Evolutionary conservation across 2,888 invertebrate genomes (phyloP).

Genomic region (Cephus sareptanus): DNA sequence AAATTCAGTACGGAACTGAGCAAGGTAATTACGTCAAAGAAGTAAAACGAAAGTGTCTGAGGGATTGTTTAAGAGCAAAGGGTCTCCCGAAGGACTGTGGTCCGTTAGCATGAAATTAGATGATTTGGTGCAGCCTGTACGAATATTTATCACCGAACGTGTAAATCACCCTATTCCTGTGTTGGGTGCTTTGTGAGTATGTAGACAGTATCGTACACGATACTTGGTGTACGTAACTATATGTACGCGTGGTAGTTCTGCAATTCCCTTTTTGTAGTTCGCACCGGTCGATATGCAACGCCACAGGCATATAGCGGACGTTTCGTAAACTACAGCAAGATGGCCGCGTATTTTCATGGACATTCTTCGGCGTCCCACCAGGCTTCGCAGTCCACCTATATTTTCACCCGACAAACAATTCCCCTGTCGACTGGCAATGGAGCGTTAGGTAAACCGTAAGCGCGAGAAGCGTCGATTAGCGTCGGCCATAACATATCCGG

Average conservation of each 20-base stretch:
- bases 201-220: neutral
- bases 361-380: conserved; percentile 4
- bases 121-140: neutral
- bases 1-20: neutral
- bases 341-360: conserved; percentile 22
- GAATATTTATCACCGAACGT: neutral
- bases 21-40: neutral
- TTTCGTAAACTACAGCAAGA: conserved; percentile 24
- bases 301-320: conserved; percentile 18
- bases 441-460: neutral
- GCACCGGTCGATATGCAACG: conserved; percentile 32
- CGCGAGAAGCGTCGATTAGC: no score
- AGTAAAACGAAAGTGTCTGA: neutral
- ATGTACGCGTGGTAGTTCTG: conserved; percentile 24
- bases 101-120: neutral
- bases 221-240: neutral
- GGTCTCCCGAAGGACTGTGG: neutral
- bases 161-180: neutral
- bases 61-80: neutral
- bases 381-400: neutral
- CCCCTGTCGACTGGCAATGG: neutral
- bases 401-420: neutral
- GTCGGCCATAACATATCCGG: neutral
- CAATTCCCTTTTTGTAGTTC: conserved; percentile 33
- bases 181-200: neutral